Evolutionary conservation across 2,113 vertebrate genomes (phyloP).

Genomic region (Opisthocomus hoazin): DNA sequence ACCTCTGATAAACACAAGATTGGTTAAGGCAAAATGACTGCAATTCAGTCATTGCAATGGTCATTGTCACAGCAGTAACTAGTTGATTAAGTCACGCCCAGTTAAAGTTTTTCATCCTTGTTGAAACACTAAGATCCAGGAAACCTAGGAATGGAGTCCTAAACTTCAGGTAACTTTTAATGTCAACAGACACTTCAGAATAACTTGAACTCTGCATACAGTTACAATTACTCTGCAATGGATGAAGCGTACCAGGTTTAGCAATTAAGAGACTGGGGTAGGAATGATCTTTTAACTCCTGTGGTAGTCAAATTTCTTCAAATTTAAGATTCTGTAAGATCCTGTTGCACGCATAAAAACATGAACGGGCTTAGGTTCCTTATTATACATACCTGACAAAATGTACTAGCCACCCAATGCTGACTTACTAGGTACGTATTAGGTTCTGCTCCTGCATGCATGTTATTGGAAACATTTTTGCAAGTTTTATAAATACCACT

Average conservation of each 20-base stretch:
- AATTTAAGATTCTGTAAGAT: neutral
- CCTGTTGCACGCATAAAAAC: neutral
- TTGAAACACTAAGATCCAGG: neutral
- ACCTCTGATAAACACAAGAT: neutral
- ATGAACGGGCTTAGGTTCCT: neutral
- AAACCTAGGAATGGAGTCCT: neutral
- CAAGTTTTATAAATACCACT: neutral
- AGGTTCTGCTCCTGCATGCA: neutral
- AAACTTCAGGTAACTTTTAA: neutral
- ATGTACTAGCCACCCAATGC: neutral
- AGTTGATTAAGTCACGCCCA: neutral
- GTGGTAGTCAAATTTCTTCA: neutral
- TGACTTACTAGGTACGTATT: neutral
- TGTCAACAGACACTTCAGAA: neutral
- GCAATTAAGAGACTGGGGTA: neutral
- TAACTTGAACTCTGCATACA: neutral
- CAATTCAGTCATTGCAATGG: neutral
- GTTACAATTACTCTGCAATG: neutral
- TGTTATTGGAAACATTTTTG: accelerated
- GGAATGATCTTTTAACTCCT: neutral
- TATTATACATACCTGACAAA: neutral
- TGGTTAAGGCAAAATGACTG: neutral
- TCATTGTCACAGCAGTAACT: neutral
- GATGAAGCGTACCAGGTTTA: neutral
- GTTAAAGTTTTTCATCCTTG: neutral